Evolutionary conservation across 2,797 vertebrate genomes (phyloP), one percentile per base, ranked within the genome.

Genomic region (Pseudocheirus occidentalis): DNA sequence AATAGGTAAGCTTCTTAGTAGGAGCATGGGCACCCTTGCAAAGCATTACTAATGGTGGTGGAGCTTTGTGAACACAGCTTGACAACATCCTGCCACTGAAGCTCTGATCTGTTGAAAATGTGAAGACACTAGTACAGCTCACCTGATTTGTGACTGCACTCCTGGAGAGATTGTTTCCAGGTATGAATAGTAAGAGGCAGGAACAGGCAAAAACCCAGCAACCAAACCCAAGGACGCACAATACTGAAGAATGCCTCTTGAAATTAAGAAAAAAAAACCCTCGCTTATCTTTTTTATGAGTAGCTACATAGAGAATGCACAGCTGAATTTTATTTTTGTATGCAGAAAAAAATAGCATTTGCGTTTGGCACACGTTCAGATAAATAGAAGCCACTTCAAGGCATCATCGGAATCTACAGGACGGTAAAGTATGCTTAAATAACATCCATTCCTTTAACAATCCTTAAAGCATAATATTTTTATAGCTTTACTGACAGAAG

Each of bases 31-130:
- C 89, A 92, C 50, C 90, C 54, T 55, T 90, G 54, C 52, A 90
- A 90, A 55, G 90, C 29, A 9, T 46, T 87, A 87, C 73, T 87
- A 87, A 50, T 31, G 3, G 27, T 0, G 27, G 28, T 28, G 92
- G 90, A 90, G 81, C 57, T 95, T 91, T 95, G 96, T 93, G 96
- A 96, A 95, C 95, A 92, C 94, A 96, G 97, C 95, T 94, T 95
- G 95, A 93, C 6, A n/a, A 92, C 28, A 31, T 92, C 93, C 34
- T 55, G 94, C 87, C 96, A 73, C 5, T 18, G n/a, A 90, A 95
- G 34, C 55, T 55, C 94, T 16, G 3, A 92, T 57, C 4, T 0
- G 1, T 52, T 53, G 91, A 52, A 90, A 50, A 34, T 0, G 0
- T 0, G 27, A 12, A 18, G 93, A 96, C 1, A 10, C 53, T 0